Evolutionary conservation across 2,888 invertebrate species (phyloP).

Genomic region (Carcina quercana): DNA sequence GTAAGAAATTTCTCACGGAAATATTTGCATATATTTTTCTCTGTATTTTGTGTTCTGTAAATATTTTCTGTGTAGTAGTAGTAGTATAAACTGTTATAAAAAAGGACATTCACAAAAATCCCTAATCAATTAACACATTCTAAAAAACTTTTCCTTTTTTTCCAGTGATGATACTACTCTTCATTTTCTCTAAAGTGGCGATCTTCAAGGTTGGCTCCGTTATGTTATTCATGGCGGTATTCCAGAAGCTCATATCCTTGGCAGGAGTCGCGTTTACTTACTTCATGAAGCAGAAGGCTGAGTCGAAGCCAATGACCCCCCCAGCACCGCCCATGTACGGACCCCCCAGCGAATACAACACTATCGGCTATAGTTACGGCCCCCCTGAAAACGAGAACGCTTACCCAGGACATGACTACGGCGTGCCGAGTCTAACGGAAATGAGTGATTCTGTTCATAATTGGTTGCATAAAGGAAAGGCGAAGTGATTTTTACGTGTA

Average conservation of each 20-base stretch:
- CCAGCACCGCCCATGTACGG: constrained; percentile 29
- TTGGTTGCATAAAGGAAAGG: constrained; percentile 47
- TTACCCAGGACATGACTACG: constrained; percentile 23
- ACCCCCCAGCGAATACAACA: constrained; percentile 43
- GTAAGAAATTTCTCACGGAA: no score
- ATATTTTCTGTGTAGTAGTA: neutral
- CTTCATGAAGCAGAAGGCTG: constrained; percentile 40
- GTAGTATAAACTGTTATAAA: no score
- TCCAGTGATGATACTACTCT: constrained; percentile 49
- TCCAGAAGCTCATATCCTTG: constrained; percentile 55
- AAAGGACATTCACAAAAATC: no score
- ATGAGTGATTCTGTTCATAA: constrained; percentile 38
- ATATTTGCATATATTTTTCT: no score
- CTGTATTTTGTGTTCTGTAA: no score
- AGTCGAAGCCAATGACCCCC: constrained; percentile 17
- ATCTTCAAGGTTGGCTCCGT: constrained; percentile 50
- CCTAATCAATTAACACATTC: no score
- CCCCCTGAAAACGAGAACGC: constrained; percentile 40
- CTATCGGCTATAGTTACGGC: constrained; percentile 60
- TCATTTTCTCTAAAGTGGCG: constrained; percentile 50
- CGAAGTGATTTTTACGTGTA: neutral
- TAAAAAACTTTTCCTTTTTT: constrained; percentile 10
- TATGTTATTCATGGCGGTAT: constrained; percentile 48
- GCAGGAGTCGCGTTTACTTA: constrained; percentile 49
- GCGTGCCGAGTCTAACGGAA: constrained; percentile 37